phyloP scores from a whole-genome alignment of 2,797 vertebrate species.

The Antennarius maculatus region DNA sequence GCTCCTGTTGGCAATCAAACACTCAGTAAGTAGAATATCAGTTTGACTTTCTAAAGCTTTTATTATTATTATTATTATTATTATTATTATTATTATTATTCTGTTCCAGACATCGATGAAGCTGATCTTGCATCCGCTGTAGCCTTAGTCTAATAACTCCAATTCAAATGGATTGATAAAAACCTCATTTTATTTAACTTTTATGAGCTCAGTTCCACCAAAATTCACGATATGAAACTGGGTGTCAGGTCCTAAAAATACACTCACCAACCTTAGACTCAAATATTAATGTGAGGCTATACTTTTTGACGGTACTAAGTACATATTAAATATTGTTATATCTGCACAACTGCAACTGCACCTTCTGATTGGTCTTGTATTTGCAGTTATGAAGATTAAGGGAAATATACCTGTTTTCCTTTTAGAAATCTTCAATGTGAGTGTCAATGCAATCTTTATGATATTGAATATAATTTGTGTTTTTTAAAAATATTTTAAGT shows the following conservation, averaged over 20 bases:
- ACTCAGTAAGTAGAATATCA: conserved; percentile 55
- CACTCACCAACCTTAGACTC: too few relatives aligned
- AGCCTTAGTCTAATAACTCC: background rate
- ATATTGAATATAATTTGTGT: too few relatives aligned
- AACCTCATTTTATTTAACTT: too few relatives aligned
- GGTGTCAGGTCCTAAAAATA: background rate
- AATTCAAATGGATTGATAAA: background rate
- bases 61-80: too few relatives aligned
- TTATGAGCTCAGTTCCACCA: too few relatives aligned
- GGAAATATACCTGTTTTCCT: background rate
- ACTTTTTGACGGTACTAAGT: background rate
- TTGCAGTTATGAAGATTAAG: background rate
- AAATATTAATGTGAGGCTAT: background rate
- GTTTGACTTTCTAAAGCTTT: background rate
- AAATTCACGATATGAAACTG: too few relatives aligned
- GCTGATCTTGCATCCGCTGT: background rate
- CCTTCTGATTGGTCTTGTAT: too few relatives aligned
- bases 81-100: too few relatives aligned
- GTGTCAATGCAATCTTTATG: too few relatives aligned
- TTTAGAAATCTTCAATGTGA: too few relatives aligned
- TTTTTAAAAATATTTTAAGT: background rate
- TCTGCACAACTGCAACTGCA: background rate
- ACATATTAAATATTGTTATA: background rate
- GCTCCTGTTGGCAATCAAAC: conserved; percentile 43
- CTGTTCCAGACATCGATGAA: background rate